Evolutionary conservation across 2,113 vertebrate species (phyloP), one percentile per base, ranked within the genome.

Genomic region (Rhinichthys klamathensis): DNA sequence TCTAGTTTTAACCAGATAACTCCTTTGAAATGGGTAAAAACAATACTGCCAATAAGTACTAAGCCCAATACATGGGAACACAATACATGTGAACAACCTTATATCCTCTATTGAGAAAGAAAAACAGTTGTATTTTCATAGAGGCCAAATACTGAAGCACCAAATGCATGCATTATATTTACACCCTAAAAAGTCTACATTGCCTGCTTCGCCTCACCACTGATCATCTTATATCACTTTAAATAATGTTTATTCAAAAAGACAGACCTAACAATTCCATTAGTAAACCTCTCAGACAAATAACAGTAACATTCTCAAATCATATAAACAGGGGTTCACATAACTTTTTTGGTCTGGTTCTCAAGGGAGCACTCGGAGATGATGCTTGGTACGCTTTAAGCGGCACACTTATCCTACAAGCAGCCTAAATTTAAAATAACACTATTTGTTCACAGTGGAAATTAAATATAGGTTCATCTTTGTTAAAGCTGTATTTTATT

Each of bases 1-100:
- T 32, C 81, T 80, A 86, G 58, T 35, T 83, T 84, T 60, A 80
- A 84, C 30, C 3, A 23, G 72, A n/a, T 85, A 54, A 56, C 16
- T 23, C n/a, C 3, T 65, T 76, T 77, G n/a, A 80, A 76, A 76
- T n/a, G 69, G 27, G 13, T 13, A 10, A 13, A 7, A 8, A 74
- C 15, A 6, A 51, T 51, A 46, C 60, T 13, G 11, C 60, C n/a
- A 63, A 56, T 8, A 56, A 21, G 54, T 56, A 23, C 54, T 9
- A 0, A 7, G 18, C 1, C 1, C 1, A 54, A 56, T 21, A 61
- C n/a, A 25, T 13, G 9, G 3, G 3, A 25, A 21, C 60, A 61
- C 9, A 61, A n/a, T n/a, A 51, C 2, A 56, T 25, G 23, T 27
- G 25, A 27, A 63, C n/a, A 27, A 63, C 23, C n/a, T 56, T 3